phyloP scores from a whole-genome alignment of 2,888 invertebrate genomes.

The Acronicta aceris region DNA sequence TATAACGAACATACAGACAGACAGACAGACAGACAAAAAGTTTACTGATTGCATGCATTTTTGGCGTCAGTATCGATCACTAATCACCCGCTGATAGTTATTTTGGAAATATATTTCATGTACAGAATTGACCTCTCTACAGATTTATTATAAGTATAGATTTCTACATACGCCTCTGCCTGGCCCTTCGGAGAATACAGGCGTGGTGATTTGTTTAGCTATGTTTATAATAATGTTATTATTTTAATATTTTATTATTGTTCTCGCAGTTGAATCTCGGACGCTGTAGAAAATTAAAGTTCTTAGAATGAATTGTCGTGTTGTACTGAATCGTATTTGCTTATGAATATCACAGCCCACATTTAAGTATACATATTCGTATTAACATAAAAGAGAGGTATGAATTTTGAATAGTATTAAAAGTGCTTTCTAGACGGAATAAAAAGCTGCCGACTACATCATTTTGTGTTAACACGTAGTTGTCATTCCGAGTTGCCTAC shows the following conservation, averaged over 20 bases:
- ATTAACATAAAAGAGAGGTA: slow-evolving; percentile 17
- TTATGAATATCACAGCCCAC: slow-evolving; percentile 30
- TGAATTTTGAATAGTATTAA: slow-evolving; percentile 44
- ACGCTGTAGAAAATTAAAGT: background rate
- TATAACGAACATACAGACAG: too few species aligned
- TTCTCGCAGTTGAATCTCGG: background rate
- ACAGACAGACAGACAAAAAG: too few species aligned
- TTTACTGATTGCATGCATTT: too few species aligned
- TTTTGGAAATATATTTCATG: too few species aligned
- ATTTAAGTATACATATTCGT: slow-evolving; percentile 8
- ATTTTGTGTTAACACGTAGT: slow-evolving; percentile 74
- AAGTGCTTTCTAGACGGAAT: slow-evolving; percentile 47
- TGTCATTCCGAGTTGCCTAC: slow-evolving; percentile 79
- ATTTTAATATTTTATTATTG: background rate
- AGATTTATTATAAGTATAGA: too few species aligned
- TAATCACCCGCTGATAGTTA: too few species aligned
- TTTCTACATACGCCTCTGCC: too few species aligned
- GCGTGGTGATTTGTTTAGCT: too few species aligned
- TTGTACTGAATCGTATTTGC: slow-evolving; percentile 14
- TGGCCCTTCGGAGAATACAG: too few species aligned
- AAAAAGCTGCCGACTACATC: slow-evolving; percentile 58
- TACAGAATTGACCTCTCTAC: too few species aligned
- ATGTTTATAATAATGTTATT: too few species aligned
- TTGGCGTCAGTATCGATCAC: too few species aligned
- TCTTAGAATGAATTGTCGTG: background rate